A percentile compares a stretch with the other conserved stretches of the same genome.
Conservation (phyloP, 2,113 vertebrate genomes). For the Butorides virescens region DNA sequence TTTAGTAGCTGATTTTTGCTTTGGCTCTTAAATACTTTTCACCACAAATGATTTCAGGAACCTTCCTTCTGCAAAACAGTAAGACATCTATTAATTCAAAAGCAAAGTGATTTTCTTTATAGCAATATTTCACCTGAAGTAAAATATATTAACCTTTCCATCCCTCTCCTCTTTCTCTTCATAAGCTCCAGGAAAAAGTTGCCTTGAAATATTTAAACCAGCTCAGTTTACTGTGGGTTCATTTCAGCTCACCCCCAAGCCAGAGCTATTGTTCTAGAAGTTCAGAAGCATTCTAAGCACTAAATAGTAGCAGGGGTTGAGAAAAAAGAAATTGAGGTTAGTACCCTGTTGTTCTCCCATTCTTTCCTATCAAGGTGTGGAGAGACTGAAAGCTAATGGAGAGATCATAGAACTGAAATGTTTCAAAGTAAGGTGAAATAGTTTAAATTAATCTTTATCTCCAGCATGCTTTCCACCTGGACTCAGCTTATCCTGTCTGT, state of each 20-base stretch:
- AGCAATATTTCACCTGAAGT: background rate
- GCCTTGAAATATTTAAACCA: background rate
- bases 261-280: background rate
- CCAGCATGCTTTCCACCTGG: background rate
- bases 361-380: background rate
- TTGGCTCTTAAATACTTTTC: background rate
- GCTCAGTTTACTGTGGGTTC: background rate
- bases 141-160: conserved; percentile 10
- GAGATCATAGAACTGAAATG: background rate
- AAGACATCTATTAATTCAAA: background rate
- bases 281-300: background rate
- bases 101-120: background rate
- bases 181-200: background rate
- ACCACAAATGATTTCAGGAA: background rate
- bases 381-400: background rate
- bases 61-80: background rate
- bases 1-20: background rate
- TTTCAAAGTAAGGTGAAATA: background rate
- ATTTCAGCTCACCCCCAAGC: background rate
- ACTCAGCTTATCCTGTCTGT: background rate
- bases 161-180: background rate
- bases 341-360: background rate
- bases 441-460: background rate
- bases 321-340: background rate
- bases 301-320: background rate